These are phyloP conservation scores for Clistopyga incitator DNA, from an alignment of 2,888 invertebrate genomes.

Conservation along the genomic window DNA sequence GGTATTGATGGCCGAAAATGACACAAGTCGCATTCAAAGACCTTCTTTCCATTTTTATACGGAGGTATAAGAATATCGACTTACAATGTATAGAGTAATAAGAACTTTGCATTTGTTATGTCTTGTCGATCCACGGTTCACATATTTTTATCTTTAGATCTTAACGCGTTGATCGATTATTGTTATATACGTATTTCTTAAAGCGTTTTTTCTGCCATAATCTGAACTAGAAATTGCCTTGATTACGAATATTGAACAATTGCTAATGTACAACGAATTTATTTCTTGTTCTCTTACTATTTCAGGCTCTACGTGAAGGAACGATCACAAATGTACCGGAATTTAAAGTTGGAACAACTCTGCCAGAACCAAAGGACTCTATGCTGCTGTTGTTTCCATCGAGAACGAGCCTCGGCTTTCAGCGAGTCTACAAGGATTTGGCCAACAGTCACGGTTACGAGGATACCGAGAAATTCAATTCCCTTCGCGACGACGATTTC, in stretches of 20 bases:
- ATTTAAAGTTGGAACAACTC: constrained; percentile 66
- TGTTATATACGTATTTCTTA: neutral
- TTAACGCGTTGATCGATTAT: neutral
- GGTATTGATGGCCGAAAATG: neutral
- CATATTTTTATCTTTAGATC: neutral
- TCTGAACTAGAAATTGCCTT: constrained; percentile 1
- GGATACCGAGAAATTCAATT: constrained; percentile 18
- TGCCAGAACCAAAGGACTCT: constrained; percentile 67
- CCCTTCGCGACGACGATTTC: constrained; percentile 8
- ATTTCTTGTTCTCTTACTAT: constrained; percentile 30
- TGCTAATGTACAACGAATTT: neutral
- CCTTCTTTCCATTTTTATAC: neutral
- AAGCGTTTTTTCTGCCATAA: neutral
- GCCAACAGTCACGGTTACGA: constrained; percentile 1
- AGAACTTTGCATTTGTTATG: too few relatives aligned
- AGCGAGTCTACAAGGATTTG: constrained; percentile 38
- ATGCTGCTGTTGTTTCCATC: constrained; percentile 63
- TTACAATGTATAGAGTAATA: neutral
- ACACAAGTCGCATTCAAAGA: neutral
- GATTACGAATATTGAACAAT: neutral
- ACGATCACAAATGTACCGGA: constrained; percentile 52
- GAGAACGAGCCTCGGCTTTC: constrained; percentile 43
- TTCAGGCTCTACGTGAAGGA: constrained; percentile 59
- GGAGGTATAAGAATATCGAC: neutral
- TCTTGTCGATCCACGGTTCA: neutral